These are phyloP conservation scores for Picus viridis DNA, from an alignment of 2,797 vertebrate species.

Conservation along the genomic window DNA sequence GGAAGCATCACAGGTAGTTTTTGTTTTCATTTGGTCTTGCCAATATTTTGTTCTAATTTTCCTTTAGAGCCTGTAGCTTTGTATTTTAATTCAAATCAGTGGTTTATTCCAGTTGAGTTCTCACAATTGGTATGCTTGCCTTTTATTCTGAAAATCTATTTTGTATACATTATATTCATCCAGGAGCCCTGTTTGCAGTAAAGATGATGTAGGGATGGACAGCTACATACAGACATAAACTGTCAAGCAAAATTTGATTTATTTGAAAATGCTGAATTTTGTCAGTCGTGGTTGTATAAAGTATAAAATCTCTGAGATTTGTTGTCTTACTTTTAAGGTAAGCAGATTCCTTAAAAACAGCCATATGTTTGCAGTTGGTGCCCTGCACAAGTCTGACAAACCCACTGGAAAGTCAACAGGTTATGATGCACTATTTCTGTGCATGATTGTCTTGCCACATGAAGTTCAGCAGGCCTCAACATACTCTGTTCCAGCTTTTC, in stretches of 20 bases:
- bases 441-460: background rate
- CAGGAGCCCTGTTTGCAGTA: background rate
- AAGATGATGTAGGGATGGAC: background rate
- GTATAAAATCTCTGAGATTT: background rate
- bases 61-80: background rate
- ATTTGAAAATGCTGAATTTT: background rate
- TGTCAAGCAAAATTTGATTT: background rate
- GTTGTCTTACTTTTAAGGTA: background rate
- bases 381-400: background rate
- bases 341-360: background rate
- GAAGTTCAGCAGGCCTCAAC: background rate
- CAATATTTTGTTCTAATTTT: background rate
- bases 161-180: background rate
- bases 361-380: background rate
- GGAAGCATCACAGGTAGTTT: background rate
- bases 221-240: background rate
- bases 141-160: background rate
- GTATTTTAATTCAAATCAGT: background rate
- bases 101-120: background rate
- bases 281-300: background rate
- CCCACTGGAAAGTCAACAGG: background rate
- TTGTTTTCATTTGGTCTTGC: background rate
- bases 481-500: background rate
- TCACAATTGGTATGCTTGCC: background rate
- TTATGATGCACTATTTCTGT: background rate